Percentiles rank a stretch among this genome's conserved stretches.
phyloP scores from a whole-genome alignment of 2,888 invertebrate genomes.

The Dilophus febrilis region DNA sequence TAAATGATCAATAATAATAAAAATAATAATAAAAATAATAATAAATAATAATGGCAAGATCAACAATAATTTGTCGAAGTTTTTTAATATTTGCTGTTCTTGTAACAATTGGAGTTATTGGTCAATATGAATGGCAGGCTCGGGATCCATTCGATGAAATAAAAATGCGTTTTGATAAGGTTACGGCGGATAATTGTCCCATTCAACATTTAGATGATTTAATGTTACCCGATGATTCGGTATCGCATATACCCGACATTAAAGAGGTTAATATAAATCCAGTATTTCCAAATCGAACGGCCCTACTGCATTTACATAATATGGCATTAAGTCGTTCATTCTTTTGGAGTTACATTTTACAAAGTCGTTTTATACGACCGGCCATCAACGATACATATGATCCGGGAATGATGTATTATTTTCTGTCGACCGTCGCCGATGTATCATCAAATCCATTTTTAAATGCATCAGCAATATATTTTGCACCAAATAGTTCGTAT shows the following conservation, averaged over 20 bases:
- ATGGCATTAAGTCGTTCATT: slow-evolving; percentile 92
- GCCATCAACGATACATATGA: slow-evolving; percentile 86
- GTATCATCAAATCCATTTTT: slow-evolving; percentile 83
- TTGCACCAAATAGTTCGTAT: slow-evolving; percentile 85
- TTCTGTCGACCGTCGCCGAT: slow-evolving; percentile 86
- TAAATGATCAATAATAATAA: too few species aligned
- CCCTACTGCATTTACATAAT: slow-evolving; percentile 82
- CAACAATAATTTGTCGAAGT: slow-evolving; percentile 20
- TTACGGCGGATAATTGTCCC: slow-evolving; percentile 74
- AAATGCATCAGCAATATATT: slow-evolving; percentile 86
- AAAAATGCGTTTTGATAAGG: slow-evolving; percentile 63
- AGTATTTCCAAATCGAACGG: slow-evolving; percentile 86
- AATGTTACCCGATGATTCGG: slow-evolving; percentile 63
- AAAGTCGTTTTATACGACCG: slow-evolving; percentile 75
- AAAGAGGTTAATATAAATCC: slow-evolving; percentile 90
- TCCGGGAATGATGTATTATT: slow-evolving; percentile 97
- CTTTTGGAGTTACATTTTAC: slow-evolving; percentile 88
- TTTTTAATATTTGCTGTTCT: slow-evolving; percentile 22
- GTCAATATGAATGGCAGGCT: slow-evolving; percentile 83
- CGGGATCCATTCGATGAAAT: slow-evolving; percentile 83
- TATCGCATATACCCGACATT: slow-evolving; percentile 84
- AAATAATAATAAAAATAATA: too few species aligned
- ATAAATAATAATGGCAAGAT: slow-evolving; percentile 2
- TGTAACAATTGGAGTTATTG: slow-evolving; percentile 45
- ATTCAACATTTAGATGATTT: slow-evolving; percentile 73